These are phyloP conservation scores for Pipistrellus pygmaeus DNA, from an alignment of 2,797 vertebrate species.

Conservation along the genomic window DNA sequence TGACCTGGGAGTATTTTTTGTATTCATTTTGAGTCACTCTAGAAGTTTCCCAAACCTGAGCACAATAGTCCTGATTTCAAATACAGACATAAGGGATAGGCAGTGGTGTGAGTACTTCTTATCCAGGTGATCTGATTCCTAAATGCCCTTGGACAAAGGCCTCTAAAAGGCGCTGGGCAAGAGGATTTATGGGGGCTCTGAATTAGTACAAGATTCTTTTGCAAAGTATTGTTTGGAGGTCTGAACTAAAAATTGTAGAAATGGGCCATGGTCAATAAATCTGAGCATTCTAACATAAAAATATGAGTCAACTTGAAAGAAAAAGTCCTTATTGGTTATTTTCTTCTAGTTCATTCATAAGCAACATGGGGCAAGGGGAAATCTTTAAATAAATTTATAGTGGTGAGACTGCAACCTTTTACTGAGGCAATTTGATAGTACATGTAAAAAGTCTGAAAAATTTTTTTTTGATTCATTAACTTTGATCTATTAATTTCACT, in stretches of 20 bases:
- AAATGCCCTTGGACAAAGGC: not conserved
- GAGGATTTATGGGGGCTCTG: not conserved
- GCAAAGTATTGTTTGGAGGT: not conserved
- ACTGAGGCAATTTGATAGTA: not conserved
- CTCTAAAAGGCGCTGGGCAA: not conserved
- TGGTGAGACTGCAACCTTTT: not conserved
- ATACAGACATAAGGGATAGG: not conserved
- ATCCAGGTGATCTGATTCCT: not conserved
- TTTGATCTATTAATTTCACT: conserved; percentile 47
- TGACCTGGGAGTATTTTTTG: not conserved
- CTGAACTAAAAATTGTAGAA: conserved; percentile 40
- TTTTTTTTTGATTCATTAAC: not conserved
- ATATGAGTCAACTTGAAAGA: not conserved
- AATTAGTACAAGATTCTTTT: not conserved
- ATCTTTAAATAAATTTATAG: not conserved
- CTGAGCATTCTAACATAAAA: not conserved
- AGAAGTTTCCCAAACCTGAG: not conserved
- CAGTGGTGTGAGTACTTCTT: not conserved
- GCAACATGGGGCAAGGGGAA: not conserved
- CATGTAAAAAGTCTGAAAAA: not conserved
- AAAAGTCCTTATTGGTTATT: conserved; percentile 18
- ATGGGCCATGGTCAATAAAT: not conserved
- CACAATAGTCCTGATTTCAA: not conserved
- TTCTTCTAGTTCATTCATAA: not conserved
- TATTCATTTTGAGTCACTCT: not conserved